Percentiles rank a stretch among this genome's conserved stretches.
phyloP scores from a whole-genome alignment of 1,140 invertebrate species.

The Lasioglossum baleicum region DNA sequence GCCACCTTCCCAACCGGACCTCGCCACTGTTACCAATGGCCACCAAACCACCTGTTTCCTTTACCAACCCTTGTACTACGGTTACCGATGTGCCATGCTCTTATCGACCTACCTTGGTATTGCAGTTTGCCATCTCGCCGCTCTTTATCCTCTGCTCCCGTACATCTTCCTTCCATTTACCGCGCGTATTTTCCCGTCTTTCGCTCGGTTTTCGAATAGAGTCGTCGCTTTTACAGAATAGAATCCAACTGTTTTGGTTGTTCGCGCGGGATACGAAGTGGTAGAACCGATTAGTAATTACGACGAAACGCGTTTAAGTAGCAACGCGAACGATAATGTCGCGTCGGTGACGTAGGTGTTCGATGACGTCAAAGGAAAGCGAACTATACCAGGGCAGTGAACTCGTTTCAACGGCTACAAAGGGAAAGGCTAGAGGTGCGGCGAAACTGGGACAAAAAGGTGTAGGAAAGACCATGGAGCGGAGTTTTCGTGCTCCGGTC shows the following conservation, averaged over 20 bases:
- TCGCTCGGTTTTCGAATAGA: no score
- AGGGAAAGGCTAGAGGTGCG: neutral
- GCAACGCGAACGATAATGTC: no score
- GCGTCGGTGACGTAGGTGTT: conserved; percentile 63
- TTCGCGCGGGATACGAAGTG: no score
- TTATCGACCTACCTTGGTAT: conserved; percentile 69
- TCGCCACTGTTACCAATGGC: neutral
- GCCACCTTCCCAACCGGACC: no score
- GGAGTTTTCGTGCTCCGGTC: conserved; percentile 16
- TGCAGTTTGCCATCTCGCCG: no score
- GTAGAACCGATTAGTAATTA: no score
- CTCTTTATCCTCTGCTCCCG: neutral
- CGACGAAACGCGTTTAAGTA: no score
- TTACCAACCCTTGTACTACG: conserved; percentile 43
- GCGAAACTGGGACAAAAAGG: conserved; percentile 5
- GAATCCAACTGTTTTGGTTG: no score
- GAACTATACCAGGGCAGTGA: conserved; percentile 68
- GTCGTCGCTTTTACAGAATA: no score
- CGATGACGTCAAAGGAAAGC: conserved; percentile 67
- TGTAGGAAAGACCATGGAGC: no score
- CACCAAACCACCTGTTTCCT: conserved; percentile 23
- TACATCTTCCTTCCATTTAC: no score
- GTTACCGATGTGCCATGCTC: conserved; percentile 45
- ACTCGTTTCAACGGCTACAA: conserved; percentile 52
- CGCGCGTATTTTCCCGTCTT: no score